Conservation (phyloP, 2,797 vertebrate species). For the Cyprinella venusta region DNA sequence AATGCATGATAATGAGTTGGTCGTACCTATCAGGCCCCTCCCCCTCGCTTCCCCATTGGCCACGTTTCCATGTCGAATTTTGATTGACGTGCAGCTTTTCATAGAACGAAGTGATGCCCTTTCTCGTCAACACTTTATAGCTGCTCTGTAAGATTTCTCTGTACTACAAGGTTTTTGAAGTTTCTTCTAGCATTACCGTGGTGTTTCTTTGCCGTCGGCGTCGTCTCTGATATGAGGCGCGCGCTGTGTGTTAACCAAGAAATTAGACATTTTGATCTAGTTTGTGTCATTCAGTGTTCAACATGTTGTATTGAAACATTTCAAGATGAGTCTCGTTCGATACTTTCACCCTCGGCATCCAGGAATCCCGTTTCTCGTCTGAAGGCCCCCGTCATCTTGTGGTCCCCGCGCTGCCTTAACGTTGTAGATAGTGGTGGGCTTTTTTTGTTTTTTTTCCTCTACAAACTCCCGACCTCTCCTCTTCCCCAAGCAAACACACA, state of each 20-base stretch:
- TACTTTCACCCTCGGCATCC: conserved; percentile 29
- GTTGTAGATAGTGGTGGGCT: conserved; percentile 76
- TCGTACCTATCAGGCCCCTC: conserved; percentile 10
- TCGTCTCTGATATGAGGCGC: conserved; percentile 73
- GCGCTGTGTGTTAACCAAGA: conserved; percentile 71
- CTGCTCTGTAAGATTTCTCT: conserved; percentile 28
- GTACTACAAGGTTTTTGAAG: conserved; percentile 19
- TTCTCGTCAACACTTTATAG: conserved; percentile 45
- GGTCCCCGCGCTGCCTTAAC: conserved; percentile 81
- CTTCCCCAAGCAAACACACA: conserved; percentile 21
- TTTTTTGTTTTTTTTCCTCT: conserved; percentile 7
- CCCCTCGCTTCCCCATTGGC: conserved; percentile 59
- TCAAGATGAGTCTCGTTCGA: conserved; percentile 63
- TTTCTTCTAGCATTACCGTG: conserved; percentile 69
- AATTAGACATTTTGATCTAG: conserved; percentile 57
- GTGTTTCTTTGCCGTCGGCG: conserved; percentile 71
- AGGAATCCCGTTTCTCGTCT: background rate
- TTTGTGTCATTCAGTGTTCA: conserved; percentile 75
- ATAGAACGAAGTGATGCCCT: conserved; percentile 53
- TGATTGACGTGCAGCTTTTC: conserved; percentile 77
- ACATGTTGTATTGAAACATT: conserved; percentile 85
- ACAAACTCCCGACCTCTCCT: conserved; percentile 5
- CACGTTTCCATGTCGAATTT: conserved; percentile 75
- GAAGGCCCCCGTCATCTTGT: background rate
- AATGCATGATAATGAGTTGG: conserved; percentile 30